A percentile compares a stretch with the other conserved stretches of the same genome.
These are phyloP conservation scores for Loris lydekkerianus DNA, from an alignment of 2,797 vertebrate genomes.

Conservation along the genomic window DNA sequence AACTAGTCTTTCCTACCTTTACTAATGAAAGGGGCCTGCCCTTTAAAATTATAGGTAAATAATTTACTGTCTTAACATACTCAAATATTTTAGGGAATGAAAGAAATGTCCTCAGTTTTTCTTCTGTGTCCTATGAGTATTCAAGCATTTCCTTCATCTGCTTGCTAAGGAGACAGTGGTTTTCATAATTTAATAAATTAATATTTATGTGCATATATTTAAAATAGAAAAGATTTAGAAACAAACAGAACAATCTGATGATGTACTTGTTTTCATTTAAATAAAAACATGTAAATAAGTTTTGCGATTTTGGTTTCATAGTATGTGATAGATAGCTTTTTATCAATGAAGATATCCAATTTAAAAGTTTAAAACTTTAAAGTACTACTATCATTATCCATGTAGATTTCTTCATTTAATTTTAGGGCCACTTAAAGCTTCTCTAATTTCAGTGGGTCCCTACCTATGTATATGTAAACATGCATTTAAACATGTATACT, in stretches of 20 bases:
- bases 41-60: slow-evolving; percentile 19
- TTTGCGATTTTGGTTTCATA: slow-evolving; percentile 41
- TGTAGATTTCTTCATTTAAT: neutral
- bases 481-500: neutral
- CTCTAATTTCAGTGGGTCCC: neutral
- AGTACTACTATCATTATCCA: neutral
- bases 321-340: slow-evolving; percentile 21
- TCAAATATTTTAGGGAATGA: neutral
- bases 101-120: neutral
- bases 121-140: neutral
- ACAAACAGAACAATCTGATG: neutral
- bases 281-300: neutral
- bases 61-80: neutral
- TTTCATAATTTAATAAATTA: slow-evolving; percentile 36
- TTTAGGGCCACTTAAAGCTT: neutral
- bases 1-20: neutral
- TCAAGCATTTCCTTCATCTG: neutral
- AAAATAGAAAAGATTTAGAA: slow-evolving; percentile 12
- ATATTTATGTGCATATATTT: neutral
- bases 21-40: neutral
- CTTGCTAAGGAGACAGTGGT: neutral
- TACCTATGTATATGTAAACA: neutral
- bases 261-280: neutral
- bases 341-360: neutral
- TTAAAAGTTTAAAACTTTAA: slow-evolving; percentile 34